A percentile compares a stretch with the other conserved stretches of the same genome.
These are phyloP conservation scores for Etheostoma spectabile DNA, from an alignment of 2,113 vertebrate genomes.

Conservation along the genomic window DNA sequence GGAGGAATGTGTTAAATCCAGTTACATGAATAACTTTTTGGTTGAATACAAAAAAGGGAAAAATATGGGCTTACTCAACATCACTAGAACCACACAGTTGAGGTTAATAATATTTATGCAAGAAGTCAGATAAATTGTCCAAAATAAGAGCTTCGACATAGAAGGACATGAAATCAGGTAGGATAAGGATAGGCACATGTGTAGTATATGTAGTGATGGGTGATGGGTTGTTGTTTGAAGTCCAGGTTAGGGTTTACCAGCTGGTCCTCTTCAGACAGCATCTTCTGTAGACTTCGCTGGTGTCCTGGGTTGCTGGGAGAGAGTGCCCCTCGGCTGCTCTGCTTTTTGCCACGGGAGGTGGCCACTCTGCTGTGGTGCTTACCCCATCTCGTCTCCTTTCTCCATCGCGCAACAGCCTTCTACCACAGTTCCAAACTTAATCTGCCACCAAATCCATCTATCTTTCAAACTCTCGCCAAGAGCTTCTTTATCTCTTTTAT, in stretches of 20 bases:
- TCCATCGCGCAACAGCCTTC: slow-evolving; percentile 77
- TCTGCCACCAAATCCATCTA: slow-evolving; percentile 62
- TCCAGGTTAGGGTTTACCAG: slow-evolving; percentile 48
- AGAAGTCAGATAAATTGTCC: not conserved
- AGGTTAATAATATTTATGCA: not conserved
- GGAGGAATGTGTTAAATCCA: not conserved
- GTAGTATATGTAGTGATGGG: not conserved
- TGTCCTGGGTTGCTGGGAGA: slow-evolving; percentile 83
- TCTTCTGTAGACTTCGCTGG: slow-evolving; percentile 66
- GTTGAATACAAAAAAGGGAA: not conserved
- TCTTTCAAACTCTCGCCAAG: slow-evolving; percentile 60
- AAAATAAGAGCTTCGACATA: not conserved
- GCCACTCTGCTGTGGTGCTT: slow-evolving; percentile 73
- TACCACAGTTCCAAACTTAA: slow-evolving; percentile 65
- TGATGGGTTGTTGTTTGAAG: not conserved
- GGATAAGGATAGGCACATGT: not conserved
- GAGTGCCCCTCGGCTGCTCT: slow-evolving; percentile 80
- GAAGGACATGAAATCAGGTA: not conserved
- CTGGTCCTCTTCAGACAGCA: slow-evolving; percentile 64
- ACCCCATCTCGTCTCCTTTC: slow-evolving; percentile 67
- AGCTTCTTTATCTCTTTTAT: slow-evolving; percentile 65
- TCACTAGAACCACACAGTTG: not conserved
- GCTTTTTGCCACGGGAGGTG: slow-evolving; percentile 79
- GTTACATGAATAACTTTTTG: not conserved
- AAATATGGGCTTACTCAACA: not conserved